Evolutionary conservation across 2,113 vertebrate genomes (phyloP).

Genomic region (Notiomystis cincta): DNA sequence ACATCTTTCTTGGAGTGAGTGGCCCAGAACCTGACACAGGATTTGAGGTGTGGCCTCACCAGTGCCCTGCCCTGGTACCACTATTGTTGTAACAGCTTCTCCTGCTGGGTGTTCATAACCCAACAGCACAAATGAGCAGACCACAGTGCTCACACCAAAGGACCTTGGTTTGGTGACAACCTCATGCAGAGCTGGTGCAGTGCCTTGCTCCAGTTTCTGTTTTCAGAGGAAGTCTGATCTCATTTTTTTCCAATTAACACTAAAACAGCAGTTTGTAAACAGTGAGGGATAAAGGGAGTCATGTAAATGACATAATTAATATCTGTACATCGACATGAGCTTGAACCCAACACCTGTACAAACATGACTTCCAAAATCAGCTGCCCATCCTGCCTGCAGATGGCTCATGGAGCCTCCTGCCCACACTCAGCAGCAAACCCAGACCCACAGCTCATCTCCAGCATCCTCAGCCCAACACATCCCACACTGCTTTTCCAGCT

Average conservation of each 20-base stretch:
- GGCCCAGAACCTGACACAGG: fast-evolving
- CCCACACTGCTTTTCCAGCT: neutral
- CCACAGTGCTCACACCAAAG: neutral
- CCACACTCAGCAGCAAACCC: neutral
- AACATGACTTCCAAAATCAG: fast-evolving
- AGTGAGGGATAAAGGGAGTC: neutral
- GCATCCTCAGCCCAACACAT: neutral
- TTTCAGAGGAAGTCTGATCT: neutral
- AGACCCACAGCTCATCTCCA: neutral
- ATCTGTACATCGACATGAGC: neutral
- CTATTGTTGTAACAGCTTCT: neutral
- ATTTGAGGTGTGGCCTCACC: neutral
- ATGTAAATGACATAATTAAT: neutral
- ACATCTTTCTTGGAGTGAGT: neutral
- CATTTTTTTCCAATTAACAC: neutral
- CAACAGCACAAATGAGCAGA: neutral
- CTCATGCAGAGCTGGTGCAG: fast-evolving
- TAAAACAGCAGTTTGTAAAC: neutral
- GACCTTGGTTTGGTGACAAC: neutral
- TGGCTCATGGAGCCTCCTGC: neutral
- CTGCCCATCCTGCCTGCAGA: neutral
- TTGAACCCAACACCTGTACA: neutral
- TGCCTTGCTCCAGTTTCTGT: neutral
- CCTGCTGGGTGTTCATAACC: neutral
- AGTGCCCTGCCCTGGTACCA: neutral